phyloP scores from a whole-genome alignment of 2,888 invertebrate species.

The Tipula lateralis region DNA sequence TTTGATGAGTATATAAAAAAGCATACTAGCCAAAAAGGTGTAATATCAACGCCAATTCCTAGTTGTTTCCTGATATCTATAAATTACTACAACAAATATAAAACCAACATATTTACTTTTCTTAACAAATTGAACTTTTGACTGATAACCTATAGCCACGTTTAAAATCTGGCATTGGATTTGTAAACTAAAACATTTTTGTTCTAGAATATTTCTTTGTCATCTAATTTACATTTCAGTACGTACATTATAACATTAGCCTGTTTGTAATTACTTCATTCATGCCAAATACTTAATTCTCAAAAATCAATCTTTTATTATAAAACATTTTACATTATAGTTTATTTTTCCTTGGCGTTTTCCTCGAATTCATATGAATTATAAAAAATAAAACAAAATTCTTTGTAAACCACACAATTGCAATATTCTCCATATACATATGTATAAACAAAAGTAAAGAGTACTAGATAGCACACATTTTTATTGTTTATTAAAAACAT shows the following conservation, averaged over 20 bases:
- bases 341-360: neutral
- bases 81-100: too few species aligned
- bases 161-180: too few species aligned
- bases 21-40: too few species aligned
- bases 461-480: neutral
- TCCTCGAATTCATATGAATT: slow-evolving; percentile 7
- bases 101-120: too few species aligned
- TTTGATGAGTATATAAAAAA: too few species aligned
- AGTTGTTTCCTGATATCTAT: too few species aligned
- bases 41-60: too few species aligned
- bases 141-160: too few species aligned
- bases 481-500: slow-evolving; percentile 19
- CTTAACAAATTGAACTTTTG: too few species aligned
- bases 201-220: neutral
- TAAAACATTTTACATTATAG: neutral
- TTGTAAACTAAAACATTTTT: too few species aligned
- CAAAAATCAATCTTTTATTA: neutral
- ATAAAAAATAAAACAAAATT: neutral
- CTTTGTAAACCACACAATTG: slow-evolving; percentile 11
- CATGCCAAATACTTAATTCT: neutral
- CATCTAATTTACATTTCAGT: neutral
- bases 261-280: neutral
- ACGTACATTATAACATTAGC: neutral
- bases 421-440: neutral
- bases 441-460: neutral